A percentile compares a stretch with the other conserved stretches of the same genome.
phyloP scores from a whole-genome alignment of 2,888 invertebrate genomes.

The Nezara viridula region DNA sequence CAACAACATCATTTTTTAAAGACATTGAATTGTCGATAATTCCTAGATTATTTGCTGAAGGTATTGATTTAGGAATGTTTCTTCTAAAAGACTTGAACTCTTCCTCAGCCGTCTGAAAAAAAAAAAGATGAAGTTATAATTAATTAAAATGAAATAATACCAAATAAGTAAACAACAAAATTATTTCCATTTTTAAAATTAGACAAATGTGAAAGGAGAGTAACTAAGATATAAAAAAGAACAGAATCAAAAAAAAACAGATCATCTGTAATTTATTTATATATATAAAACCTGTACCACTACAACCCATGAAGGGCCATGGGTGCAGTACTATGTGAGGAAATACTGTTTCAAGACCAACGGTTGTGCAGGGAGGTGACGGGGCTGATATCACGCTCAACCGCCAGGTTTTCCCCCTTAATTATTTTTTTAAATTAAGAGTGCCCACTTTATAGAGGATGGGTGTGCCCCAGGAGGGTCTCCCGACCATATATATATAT shows the following conservation, averaged over 20 bases:
- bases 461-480: too few relatives aligned
- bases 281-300: neutral
- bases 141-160: neutral
- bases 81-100: conserved; percentile 69
- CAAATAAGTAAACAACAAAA: neutral
- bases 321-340: too few relatives aligned
- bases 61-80: conserved; percentile 44
- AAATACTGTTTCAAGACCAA: too few relatives aligned
- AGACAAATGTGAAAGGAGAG: neutral
- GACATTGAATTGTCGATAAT: conserved; percentile 20
- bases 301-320: neutral
- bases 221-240: neutral
- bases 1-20: conserved; percentile 62
- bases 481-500: too few relatives aligned
- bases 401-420: too few relatives aligned
- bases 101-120: conserved; percentile 72
- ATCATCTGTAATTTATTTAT: neutral
- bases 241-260: neutral
- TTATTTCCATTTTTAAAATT: neutral
- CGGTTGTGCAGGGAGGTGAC: too few relatives aligned
- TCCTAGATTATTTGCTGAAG: neutral
- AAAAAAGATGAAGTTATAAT: neutral
- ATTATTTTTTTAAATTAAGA: too few relatives aligned
- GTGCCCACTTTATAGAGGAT: too few relatives aligned
- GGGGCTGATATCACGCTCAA: too few relatives aligned